phyloP scores from a whole-genome alignment of 2,888 invertebrate species.

The Druceiella hillmani region DNA sequence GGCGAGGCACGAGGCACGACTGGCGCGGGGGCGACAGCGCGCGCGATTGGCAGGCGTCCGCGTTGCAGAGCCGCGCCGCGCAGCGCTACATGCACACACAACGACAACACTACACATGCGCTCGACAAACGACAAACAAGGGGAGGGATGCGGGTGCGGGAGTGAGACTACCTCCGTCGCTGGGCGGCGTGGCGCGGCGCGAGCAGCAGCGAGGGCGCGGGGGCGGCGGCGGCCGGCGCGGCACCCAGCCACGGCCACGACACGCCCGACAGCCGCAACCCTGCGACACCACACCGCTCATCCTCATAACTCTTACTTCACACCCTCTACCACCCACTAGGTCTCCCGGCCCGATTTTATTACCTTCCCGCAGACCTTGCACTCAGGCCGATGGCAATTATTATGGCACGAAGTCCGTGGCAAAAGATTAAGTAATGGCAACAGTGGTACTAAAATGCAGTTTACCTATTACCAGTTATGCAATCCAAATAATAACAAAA shows the following conservation, averaged over 20 bases:
- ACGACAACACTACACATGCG: conserved; percentile 24
- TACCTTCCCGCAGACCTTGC: conserved; percentile 47
- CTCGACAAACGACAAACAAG: too few species aligned
- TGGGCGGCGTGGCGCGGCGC: conserved; percentile 65
- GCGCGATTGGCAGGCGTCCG: conserved; percentile 68
- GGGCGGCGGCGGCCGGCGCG: conserved; percentile 55
- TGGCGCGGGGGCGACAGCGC: conserved; percentile 58
- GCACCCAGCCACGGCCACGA: conserved; percentile 72
- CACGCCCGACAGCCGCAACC: conserved; percentile 72
- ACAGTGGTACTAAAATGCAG: too few species aligned
- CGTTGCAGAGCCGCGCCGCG: conserved; percentile 59
- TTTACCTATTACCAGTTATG: too few species aligned
- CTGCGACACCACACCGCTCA: conserved; percentile 50
- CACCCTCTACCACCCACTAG: not conserved
- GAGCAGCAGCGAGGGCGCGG: conserved; percentile 66
- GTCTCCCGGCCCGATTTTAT: conserved; percentile 8
- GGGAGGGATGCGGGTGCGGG: conserved; percentile 29
- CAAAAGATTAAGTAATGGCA: too few species aligned
- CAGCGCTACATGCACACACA: conserved; percentile 53
- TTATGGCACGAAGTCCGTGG: too few species aligned
- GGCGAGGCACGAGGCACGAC: conserved; percentile 65
- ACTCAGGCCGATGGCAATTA: conserved; percentile 92
- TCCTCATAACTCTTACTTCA: conserved; percentile 30
- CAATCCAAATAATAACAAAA: too few species aligned
- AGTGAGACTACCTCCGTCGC: conserved; percentile 61